Evolutionary conservation across 2,113 vertebrate species (phyloP).

Genomic region (Oophaga pumilio): DNA sequence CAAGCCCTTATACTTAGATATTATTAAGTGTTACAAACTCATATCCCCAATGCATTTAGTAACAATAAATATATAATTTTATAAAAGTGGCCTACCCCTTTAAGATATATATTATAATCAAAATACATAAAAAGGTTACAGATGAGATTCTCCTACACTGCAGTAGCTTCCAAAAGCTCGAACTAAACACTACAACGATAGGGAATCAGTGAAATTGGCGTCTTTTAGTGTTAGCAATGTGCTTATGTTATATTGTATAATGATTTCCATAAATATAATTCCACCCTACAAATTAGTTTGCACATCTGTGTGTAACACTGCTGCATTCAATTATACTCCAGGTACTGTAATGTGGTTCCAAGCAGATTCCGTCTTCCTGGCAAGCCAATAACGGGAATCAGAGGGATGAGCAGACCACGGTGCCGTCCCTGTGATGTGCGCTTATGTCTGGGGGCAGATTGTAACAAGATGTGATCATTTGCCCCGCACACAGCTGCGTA

Average conservation of each 20-base stretch:
- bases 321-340: slow-evolving; percentile 20
- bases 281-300: slow-evolving; percentile 13
- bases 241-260: not conserved
- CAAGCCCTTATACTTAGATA: too few species aligned
- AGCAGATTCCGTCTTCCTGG: slow-evolving; percentile 8
- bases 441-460: slow-evolving; percentile 50
- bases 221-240: not conserved
- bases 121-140: too few species aligned
- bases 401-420: not conserved
- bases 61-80: too few species aligned
- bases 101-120: too few species aligned
- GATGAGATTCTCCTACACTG: too few species aligned
- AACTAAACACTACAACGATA: not conserved
- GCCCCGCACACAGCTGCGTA: slow-evolving; percentile 32
- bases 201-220: not conserved
- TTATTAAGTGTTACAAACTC: too few species aligned
- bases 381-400: not conserved
- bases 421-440: slow-evolving; percentile 17
- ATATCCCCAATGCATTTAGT: too few species aligned
- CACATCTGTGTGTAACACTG: slow-evolving; percentile 24
- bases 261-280: slow-evolving; percentile 6
- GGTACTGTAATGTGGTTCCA: not conserved
- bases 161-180: too few species aligned
- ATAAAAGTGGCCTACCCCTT: too few species aligned
- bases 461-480: slow-evolving; percentile 56